Evolutionary conservation across 1,140 invertebrate species (phyloP), one percentile per base, ranked within the genome.

Genomic region (Hermetia illucens): DNA sequence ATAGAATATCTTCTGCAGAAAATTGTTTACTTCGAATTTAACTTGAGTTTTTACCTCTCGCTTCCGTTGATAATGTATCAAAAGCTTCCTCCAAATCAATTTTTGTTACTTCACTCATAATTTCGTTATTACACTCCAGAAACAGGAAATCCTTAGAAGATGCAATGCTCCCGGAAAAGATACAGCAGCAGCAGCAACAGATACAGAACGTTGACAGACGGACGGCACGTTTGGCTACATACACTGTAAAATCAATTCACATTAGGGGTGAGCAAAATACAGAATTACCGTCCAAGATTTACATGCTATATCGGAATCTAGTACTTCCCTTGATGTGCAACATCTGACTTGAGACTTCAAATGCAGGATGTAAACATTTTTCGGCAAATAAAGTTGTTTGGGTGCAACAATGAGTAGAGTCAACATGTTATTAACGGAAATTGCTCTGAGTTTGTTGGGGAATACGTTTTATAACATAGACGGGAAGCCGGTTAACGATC

Each of bases 21-120:
- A 24, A 22, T 5, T 5, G 13, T n/a, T n/a, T 13, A 36, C n/a
- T 16, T 6, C 34, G n/a, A 16, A 16, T 5, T 5, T 16, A 13
- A 13, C 12, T 5, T 21, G n/a, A 5, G 4, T 6, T 17, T 5
- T 21, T 39, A 39, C 37, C 37, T 39, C 21, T 39, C 5, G 37
- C 37, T 20, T 39, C 25, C 3, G 9, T 31, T 17, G 37, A 39
- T 8, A 39, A 20, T 3, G 32, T 5, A 2, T 30, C 19, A 20
- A 39, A 39, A 16, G 37, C 37, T 27, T 27, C 13, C 24, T 9
- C 8, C 24, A 27, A 27, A 9, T 13, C 8, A 9, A 9, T 13
- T 8, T 27, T 13, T 8, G 13, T 27, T 9, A 9, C 13, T 13
- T 27, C 24, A 27, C 24, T 27, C 24, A 27, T 27, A n/a, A n/a